Evolutionary conservation across 2,797 vertebrate species (phyloP), one percentile per base, ranked within the genome.

Genomic region (Furcifer pardalis): DNA sequence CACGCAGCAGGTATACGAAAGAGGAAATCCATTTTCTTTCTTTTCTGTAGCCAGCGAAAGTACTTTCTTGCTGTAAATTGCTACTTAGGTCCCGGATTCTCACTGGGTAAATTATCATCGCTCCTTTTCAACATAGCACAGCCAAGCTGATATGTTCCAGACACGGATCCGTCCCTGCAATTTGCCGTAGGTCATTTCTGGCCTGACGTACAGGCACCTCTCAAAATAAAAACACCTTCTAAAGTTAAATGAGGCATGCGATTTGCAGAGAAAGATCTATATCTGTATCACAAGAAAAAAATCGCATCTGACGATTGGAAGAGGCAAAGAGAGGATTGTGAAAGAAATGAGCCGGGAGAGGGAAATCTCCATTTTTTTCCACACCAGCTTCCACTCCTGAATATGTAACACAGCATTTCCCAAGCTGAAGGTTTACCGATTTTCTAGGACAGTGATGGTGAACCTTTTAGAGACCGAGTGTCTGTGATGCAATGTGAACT

Each of bases 21-120:
- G 13, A 60, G 23, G 21, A 60, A 62, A 63, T 78, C 60, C 73
- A 44, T 86, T 78, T 73, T 35, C 83, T n/a, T 37, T 52, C 66
- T 42, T 63, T 78, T 56, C 68, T 44, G 35, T 32, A 52, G 32
- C 12, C 1, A 35, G 30, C 23, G 42, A 77, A 77, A 82, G 65
- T 42, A n/a, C 59, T 78, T 82, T 52, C 46, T 75, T 65, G 32
- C 62, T 66, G 72, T 40, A 32, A 78, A 62, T 77, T 27, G 59
- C 52, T 71, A 32, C 52, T 71, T 49, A 82, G 56, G 44, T 5
- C 32, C 5, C 2, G 21, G 63, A 35, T 71, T 63, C 42, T n/a
- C 40, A 0, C 56, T 10, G 44, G 46, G 65, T 49, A 86, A 77
- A 82, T 63, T 52, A 71, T 23, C 40, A 2, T 42, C 2, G 19